These are phyloP conservation scores for Trissoscelio sp. DNA, from an alignment of 2,888 invertebrate species.

Conservation along the genomic window DNA sequence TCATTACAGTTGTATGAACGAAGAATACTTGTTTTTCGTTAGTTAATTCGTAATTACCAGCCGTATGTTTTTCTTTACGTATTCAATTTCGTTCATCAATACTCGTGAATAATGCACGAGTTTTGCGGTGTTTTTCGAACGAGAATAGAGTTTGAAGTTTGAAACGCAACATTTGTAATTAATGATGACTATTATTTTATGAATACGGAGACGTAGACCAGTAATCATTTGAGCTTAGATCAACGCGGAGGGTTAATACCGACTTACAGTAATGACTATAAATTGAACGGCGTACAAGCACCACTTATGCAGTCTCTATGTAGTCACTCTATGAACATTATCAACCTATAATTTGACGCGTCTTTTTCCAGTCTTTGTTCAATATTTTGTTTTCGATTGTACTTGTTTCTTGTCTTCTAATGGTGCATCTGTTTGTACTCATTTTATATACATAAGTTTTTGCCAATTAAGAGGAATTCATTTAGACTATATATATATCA, in stretches of 20 bases:
- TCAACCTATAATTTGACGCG: constrained; percentile 31
- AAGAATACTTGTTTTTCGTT: constrained; percentile 38
- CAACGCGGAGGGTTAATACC: constrained; percentile 58
- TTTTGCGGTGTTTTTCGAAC: constrained; percentile 38
- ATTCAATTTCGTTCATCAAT: constrained; percentile 54
- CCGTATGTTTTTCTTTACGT: constrained; percentile 40
- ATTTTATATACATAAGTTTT: too few relatives aligned
- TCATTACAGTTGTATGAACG: constrained; percentile 33
- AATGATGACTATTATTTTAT: constrained; percentile 51
- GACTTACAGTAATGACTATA: constrained; percentile 54
- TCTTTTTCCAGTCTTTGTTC: constrained; percentile 11
- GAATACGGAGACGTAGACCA: constrained; percentile 51
- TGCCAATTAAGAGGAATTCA: too few relatives aligned
- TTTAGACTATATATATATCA: too few relatives aligned
- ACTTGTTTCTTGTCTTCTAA: constrained; percentile 13
- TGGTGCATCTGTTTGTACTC: too few relatives aligned
- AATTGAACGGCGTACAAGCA: constrained; percentile 44
- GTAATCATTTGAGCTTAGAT: constrained; percentile 57
- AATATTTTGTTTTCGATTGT: constrained; percentile 25
- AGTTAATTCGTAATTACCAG: constrained; percentile 45
- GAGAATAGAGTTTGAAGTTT: constrained; percentile 46
- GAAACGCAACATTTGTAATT: constrained; percentile 50
- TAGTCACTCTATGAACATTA: constrained; percentile 42
- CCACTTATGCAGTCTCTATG: constrained; percentile 38
- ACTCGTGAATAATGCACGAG: constrained; percentile 35